Evolutionary conservation across 2,797 vertebrate species (phyloP).

Genomic region (Babyrousa celebensis): DNA sequence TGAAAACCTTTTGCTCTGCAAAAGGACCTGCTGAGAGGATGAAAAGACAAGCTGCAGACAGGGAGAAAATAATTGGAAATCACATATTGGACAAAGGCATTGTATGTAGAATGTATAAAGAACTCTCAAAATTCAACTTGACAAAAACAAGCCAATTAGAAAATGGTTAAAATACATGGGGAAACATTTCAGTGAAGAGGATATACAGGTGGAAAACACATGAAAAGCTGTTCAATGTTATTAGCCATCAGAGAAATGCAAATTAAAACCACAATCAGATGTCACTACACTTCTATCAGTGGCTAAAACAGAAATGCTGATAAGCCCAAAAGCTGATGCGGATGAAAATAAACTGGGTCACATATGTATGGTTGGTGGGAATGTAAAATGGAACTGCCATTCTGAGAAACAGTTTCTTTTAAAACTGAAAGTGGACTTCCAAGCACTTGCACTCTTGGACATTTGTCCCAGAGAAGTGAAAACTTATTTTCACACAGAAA

Average conservation of each 20-base stretch:
- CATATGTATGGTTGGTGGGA: fast-evolving
- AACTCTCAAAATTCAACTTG: background rate
- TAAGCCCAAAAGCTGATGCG: background rate
- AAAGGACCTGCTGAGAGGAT: background rate
- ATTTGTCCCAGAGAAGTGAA: background rate
- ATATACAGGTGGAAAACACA: background rate
- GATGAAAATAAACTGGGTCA: background rate
- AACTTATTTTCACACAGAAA: background rate
- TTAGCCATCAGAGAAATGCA: background rate
- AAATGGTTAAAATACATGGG: background rate
- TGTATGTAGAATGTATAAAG: background rate
- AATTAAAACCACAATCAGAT: background rate
- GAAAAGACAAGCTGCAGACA: background rate
- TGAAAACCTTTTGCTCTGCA: background rate
- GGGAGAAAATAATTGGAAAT: background rate
- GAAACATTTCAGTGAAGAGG: background rate
- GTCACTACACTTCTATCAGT: background rate
- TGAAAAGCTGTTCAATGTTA: background rate
- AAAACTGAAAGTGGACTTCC: background rate
- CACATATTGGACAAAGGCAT: background rate
- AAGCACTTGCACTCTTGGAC: background rate
- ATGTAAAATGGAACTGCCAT: background rate
- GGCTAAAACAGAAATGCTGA: background rate
- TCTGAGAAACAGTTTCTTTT: background rate
- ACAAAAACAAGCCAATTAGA: background rate